Evolutionary conservation across 2,797 vertebrate species (phyloP).

Genomic region (Bufotes viridis): DNA sequence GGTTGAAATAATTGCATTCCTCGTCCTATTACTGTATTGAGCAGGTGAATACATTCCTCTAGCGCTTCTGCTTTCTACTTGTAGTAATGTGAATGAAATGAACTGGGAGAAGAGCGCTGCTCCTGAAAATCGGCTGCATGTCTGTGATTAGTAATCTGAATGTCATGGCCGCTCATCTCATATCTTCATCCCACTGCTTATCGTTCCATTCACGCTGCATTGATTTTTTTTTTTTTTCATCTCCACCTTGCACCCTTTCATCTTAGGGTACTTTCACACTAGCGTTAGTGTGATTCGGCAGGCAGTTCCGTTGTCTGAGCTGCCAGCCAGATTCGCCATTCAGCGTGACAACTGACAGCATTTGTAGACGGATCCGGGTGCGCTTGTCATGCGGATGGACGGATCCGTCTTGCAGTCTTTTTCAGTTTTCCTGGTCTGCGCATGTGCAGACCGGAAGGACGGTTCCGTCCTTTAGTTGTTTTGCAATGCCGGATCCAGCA

Average conservation of each 20-base stretch:
- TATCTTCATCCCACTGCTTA: neutral
- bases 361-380: too few relatives aligned
- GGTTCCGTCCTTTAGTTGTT: too few relatives aligned
- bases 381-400: too few relatives aligned
- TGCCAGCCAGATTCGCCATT: too few relatives aligned
- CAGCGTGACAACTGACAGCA: too few relatives aligned
- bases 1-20: neutral
- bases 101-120: neutral
- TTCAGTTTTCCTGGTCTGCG: too few relatives aligned
- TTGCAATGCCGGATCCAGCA: too few relatives aligned
- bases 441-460: too few relatives aligned
- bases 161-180: neutral
- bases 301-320: too few relatives aligned
- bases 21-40: neutral
- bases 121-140: conserved; percentile 26
- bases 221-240: neutral
- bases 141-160: conserved; percentile 22
- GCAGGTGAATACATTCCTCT: neutral
- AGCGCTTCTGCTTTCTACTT: neutral
- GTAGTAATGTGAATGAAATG: neutral
- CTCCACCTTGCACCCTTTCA: neutral
- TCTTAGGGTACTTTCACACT: neutral
- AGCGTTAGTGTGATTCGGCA: too few relatives aligned
- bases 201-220: neutral
- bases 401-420: too few relatives aligned